A percentile compares a stretch with the other conserved stretches of the same genome.
These are phyloP conservation scores for Geothlypis trichas DNA, from an alignment of 2,113 vertebrate genomes.

Conservation along the genomic window DNA sequence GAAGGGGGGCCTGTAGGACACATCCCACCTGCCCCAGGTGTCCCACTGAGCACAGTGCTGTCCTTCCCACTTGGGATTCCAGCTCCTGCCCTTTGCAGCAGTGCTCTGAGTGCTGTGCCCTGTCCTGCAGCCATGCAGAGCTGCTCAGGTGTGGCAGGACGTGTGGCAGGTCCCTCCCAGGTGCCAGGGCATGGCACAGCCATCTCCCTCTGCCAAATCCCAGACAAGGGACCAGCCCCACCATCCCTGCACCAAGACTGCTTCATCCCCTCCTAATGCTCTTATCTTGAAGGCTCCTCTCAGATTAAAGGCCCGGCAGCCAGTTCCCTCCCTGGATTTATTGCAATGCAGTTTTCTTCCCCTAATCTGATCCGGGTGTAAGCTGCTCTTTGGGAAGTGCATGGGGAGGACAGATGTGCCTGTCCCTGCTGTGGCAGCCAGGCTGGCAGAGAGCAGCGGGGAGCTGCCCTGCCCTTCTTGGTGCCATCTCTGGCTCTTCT, in stretches of 20 bases:
- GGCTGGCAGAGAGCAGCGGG: neutral
- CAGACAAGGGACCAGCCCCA: neutral
- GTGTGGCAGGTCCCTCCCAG: neutral
- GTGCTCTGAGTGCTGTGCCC: neutral
- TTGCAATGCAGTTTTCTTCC: conserved; percentile 21
- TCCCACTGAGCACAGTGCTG: neutral
- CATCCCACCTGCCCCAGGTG: neutral
- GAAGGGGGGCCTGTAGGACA: neutral
- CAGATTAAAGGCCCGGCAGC: conserved; percentile 6
- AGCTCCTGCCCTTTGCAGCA: neutral
- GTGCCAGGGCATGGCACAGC: neutral
- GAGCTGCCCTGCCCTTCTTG: neutral
- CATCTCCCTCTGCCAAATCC: neutral
- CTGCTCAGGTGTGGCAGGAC: neutral
- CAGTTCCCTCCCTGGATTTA: neutral
- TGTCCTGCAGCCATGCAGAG: neutral
- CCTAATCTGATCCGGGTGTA: conserved; percentile 1
- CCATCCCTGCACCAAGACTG: neutral
- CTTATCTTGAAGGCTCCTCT: conserved; percentile 31
- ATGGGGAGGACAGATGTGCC: neutral
- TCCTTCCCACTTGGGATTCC: neutral
- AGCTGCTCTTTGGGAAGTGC: conserved; percentile 48
- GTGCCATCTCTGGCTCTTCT: neutral
- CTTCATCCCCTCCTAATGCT: conserved; percentile 24
- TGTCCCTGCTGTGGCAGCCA: neutral